Percentiles rank a stretch among this genome's conserved stretches.
Conservation (phyloP, 2,797 vertebrate genomes). For the Helarctos malayanus region DNA sequence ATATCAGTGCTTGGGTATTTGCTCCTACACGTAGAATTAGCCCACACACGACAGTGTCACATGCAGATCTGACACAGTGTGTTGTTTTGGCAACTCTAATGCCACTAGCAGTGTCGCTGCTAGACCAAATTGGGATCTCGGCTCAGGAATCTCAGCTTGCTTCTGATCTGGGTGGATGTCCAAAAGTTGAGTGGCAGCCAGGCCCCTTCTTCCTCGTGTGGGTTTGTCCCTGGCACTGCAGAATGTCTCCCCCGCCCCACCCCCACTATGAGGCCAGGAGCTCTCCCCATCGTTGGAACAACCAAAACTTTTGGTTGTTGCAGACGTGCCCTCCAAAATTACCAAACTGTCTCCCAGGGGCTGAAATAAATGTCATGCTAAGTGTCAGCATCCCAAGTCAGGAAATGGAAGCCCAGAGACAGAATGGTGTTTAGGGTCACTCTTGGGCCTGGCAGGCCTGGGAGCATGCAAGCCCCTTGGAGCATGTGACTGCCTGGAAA, state of each 20-base stretch:
- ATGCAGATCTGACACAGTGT: background rate
- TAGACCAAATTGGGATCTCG: background rate
- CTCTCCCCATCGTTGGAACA: too few species aligned
- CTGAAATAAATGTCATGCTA: background rate
- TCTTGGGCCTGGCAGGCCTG: background rate
- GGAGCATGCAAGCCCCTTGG: background rate
- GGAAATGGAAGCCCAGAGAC: background rate
- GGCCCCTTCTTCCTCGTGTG: background rate
- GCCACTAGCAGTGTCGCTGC: background rate
- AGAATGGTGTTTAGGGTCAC: background rate
- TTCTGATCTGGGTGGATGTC: fast-evolving
- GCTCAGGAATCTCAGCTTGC: background rate
- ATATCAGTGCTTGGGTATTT: fast-evolving
- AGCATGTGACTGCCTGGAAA: background rate
- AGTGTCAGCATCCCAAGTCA: background rate
- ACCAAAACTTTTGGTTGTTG: background rate
- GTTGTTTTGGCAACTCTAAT: background rate
- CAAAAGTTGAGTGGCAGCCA: fast-evolving
- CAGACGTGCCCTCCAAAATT: too few species aligned
- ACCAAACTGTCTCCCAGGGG: background rate
- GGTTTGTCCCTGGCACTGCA: background rate
- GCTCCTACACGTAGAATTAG: background rate
- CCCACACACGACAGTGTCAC: fast-evolving
- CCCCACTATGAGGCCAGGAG: background rate
- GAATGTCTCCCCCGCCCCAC: background rate